phyloP scores from a whole-genome alignment of 64 coral and sea anemone genomes.

The Cladopsammia gracilis region DNA sequence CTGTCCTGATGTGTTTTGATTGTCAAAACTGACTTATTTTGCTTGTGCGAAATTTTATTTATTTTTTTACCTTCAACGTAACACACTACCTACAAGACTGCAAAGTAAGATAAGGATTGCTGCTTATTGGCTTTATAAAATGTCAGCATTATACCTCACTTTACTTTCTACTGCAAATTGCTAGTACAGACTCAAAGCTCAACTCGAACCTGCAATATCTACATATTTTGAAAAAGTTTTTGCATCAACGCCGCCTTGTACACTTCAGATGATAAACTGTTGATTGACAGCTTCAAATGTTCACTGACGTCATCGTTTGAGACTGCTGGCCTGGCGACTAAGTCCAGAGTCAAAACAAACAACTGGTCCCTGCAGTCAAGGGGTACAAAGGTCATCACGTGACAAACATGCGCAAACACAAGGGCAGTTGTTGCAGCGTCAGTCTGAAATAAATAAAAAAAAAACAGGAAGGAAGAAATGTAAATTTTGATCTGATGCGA shows the following conservation, averaged over 20 bases:
- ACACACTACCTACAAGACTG: too few relatives aligned
- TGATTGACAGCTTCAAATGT: constrained; percentile 5
- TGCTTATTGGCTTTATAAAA: too few relatives aligned
- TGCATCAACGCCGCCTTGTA: constrained; percentile 15
- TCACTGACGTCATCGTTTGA: background rate
- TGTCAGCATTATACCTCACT: too few relatives aligned
- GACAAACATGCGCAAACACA: constrained; percentile 56
- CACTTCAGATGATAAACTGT: constrained; percentile 20
- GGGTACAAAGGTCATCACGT: constrained; percentile 50
- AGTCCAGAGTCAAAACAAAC: constrained; percentile 55
- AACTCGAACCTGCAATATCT: background rate
- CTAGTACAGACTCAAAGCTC: too few relatives aligned
- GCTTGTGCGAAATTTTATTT: too few relatives aligned
- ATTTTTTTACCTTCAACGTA: too few relatives aligned
- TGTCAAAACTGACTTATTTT: too few relatives aligned
- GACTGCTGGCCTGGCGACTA: background rate
- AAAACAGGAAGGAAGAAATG: background rate
- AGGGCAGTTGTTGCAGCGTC: background rate
- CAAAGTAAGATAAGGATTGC: too few relatives aligned
- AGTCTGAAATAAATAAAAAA: background rate
- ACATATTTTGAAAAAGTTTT: constrained; percentile 25
- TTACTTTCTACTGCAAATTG: too few relatives aligned
- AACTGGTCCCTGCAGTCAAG: constrained; percentile 44
- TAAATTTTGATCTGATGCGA: background rate
- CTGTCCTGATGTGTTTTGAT: too few relatives aligned